A percentile compares a stretch with the other conserved stretches of the same genome.
Evolutionary conservation across 1,140 invertebrate species (phyloP).

Genomic region (Asbolus verrucosus): DNA sequence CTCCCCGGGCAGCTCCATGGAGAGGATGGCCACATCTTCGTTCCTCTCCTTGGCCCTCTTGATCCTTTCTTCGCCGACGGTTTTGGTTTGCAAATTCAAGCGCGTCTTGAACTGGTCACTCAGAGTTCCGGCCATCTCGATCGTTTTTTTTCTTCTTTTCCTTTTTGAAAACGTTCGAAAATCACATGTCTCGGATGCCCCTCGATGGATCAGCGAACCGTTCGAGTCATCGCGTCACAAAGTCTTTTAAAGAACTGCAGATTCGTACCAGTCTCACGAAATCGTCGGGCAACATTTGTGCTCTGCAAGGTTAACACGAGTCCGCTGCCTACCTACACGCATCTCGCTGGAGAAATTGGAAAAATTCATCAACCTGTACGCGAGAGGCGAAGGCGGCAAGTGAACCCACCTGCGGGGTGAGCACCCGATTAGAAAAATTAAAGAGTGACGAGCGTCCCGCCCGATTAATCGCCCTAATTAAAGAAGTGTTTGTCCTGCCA

Average conservation of each 20-base stretch:
- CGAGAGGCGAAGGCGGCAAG: constrained; percentile 3
- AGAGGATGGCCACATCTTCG: constrained; percentile 87
- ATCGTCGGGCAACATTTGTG: constrained; percentile 52
- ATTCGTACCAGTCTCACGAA: constrained; percentile 56
- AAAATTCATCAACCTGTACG: constrained; percentile 29
- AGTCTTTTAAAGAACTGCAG: constrained; percentile 55
- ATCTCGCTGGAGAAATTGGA: constrained; percentile 47
- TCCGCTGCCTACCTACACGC: constrained; percentile 50
- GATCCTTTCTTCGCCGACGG: constrained; percentile 80
- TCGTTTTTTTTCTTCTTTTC: too few relatives aligned
- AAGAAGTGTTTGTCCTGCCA: constrained; percentile 8
- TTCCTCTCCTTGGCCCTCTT: constrained; percentile 81
- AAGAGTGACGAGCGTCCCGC: background rate
- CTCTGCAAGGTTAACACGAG: constrained; percentile 52
- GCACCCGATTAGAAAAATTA: constrained; percentile 17
- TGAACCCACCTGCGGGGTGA: constrained; percentile 1
- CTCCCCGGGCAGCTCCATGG: constrained; percentile 83
- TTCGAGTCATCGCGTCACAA: constrained; percentile 56
- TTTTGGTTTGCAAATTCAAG: constrained; percentile 79
- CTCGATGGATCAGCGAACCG: background rate
- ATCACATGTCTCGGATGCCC: background rate
- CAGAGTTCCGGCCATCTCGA: constrained; percentile 83
- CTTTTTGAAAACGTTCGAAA: too few relatives aligned
- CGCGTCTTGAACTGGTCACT: constrained; percentile 80
- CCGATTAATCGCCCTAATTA: constrained; percentile 19